These are phyloP conservation scores for Manis javanica DNA, from an alignment of 2,797 vertebrate species.

Conservation along the genomic window DNA sequence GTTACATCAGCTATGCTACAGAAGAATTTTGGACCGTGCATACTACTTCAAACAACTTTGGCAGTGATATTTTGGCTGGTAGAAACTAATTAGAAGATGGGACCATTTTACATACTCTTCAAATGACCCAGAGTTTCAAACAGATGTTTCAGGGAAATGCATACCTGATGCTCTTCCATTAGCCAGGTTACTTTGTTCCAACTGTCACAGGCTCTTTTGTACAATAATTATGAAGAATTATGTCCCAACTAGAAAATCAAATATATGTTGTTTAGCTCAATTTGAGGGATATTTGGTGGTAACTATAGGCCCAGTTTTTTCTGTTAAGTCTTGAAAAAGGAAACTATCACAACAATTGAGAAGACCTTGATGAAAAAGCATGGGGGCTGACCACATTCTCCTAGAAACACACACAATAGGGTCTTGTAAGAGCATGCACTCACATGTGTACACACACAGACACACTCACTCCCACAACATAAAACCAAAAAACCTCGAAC, in stretches of 20 bases:
- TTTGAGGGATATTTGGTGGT: constrained; percentile 76
- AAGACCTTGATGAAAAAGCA: constrained; percentile 52
- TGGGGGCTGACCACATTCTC: background rate
- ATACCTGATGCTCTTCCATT: constrained; percentile 68
- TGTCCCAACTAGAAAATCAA: constrained; percentile 69
- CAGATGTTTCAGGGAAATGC: constrained; percentile 71
- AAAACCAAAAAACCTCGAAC: background rate
- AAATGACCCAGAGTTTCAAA: constrained; percentile 65
- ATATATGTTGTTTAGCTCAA: constrained; percentile 55
- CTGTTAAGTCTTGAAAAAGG: constrained; percentile 68
- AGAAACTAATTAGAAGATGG: constrained; percentile 76
- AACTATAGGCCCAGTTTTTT: constrained; percentile 77
- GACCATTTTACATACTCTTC: constrained; percentile 54
- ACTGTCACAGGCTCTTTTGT: constrained; percentile 62
- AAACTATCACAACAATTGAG: constrained; percentile 15
- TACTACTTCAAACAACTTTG: constrained; percentile 12
- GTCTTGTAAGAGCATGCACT: background rate
- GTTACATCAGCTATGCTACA: background rate
- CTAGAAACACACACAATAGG: background rate
- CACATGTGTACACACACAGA: fast-evolving
- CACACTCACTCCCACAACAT: background rate
- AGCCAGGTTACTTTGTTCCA: constrained; percentile 68
- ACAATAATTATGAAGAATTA: constrained; percentile 81
- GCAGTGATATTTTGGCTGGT: constrained; percentile 53
- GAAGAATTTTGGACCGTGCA: constrained; percentile 42